These are phyloP conservation scores for Scortum barcoo DNA, from an alignment of 2,113 vertebrate species.

Conservation along the genomic window DNA sequence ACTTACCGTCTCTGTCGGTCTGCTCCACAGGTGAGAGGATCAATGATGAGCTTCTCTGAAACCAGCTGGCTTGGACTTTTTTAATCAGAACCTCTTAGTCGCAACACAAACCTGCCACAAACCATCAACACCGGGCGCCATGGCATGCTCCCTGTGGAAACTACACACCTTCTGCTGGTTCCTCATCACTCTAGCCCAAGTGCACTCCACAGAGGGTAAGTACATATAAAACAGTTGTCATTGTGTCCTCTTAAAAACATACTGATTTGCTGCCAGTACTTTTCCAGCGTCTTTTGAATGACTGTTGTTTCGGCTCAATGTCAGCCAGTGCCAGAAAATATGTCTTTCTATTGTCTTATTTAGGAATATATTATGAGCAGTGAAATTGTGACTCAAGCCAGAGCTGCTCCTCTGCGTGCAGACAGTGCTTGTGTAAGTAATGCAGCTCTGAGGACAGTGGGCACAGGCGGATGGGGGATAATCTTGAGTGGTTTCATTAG, in stretches of 20 bases:
- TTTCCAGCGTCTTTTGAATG: slow-evolving; percentile 17
- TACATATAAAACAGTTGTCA: slow-evolving; percentile 13
- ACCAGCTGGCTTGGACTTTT: slow-evolving; percentile 90
- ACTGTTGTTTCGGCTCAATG: slow-evolving; percentile 6
- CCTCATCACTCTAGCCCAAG: slow-evolving; percentile 92
- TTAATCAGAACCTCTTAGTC: slow-evolving; percentile 87
- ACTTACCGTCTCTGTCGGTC: slow-evolving; percentile 74
- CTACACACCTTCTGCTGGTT: slow-evolving; percentile 94
- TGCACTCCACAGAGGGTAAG: slow-evolving; percentile 97
- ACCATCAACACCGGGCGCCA: slow-evolving; percentile 89
- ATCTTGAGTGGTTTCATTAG: slow-evolving; percentile 79
- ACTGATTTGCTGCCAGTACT: slow-evolving; percentile 19
- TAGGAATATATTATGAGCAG: slow-evolving; percentile 31
- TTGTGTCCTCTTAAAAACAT: slow-evolving; percentile 16
- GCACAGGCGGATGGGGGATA: slow-evolving; percentile 68
- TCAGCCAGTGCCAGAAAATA: slow-evolving; percentile 4
- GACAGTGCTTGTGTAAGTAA: slow-evolving; percentile 66
- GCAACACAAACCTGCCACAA: slow-evolving; percentile 87
- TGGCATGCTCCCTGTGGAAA: slow-evolving; percentile 95
- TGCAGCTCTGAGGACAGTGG: slow-evolving; percentile 66
- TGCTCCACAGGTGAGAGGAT: slow-evolving; percentile 90
- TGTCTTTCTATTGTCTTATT: slow-evolving; percentile 31
- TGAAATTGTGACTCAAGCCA: slow-evolving; percentile 56
- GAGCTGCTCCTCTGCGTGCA: slow-evolving; percentile 51
- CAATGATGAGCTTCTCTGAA: slow-evolving; percentile 90